These are phyloP conservation scores for Oreochromis mossambicus DNA, from an alignment of 2,797 vertebrate species.

Conservation along the genomic window DNA sequence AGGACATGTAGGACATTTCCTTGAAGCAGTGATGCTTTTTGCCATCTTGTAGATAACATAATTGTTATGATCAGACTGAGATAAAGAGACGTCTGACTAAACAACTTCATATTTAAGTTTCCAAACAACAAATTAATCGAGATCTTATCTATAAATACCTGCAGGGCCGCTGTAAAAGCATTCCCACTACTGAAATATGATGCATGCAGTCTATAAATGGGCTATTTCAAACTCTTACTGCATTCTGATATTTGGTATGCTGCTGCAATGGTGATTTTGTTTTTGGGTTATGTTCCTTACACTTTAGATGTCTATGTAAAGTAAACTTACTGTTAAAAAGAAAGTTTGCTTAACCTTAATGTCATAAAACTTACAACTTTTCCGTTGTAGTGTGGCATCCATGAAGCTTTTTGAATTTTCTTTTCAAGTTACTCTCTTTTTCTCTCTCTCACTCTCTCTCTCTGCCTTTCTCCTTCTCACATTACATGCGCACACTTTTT, in stretches of 20 bases:
- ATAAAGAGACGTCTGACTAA: neutral
- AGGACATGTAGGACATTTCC: neutral
- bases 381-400: conserved; percentile 4
- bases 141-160: neutral
- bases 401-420: neutral
- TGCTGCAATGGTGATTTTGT: neutral
- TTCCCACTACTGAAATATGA: neutral
- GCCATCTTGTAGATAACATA: neutral
- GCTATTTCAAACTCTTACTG: neutral
- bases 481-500: neutral
- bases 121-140: neutral
- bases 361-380: neutral
- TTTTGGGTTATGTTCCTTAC: neutral
- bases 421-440: neutral
- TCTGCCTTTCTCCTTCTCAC: neutral
- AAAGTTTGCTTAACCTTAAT: conserved; percentile 19
- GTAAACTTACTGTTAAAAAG: neutral
- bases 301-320: neutral
- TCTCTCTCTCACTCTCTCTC: neutral
- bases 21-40: neutral
- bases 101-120: neutral
- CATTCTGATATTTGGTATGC: neutral
- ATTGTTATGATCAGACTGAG: neutral
- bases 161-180: neutral
- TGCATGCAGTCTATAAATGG: neutral